These are phyloP conservation scores for Coleophora flavipennella DNA, from an alignment of 2,888 invertebrate species.

Conservation along the genomic window DNA sequence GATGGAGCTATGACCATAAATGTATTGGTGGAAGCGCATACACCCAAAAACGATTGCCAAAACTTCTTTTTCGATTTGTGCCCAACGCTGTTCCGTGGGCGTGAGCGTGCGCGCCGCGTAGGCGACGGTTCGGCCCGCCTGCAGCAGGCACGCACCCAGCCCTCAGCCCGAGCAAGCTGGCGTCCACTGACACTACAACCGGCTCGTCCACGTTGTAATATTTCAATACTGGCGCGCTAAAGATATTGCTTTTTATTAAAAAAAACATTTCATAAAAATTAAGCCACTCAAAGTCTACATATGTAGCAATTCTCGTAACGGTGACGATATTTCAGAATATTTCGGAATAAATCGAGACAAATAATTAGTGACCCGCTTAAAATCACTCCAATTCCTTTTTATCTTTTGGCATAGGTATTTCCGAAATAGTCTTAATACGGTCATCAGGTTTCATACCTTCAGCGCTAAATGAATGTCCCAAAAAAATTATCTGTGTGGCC, in stretches of 20 bases:
- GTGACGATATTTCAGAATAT: slow-evolving; percentile 4
- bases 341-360: slow-evolving; percentile 4
- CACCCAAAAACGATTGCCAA: slow-evolving; percentile 10
- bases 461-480: slow-evolving; percentile 4
- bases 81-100: slow-evolving; percentile 7
- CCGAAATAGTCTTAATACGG: neutral
- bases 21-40: slow-evolving; percentile 9
- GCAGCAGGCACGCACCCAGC: slow-evolving; percentile 10
- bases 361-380: slow-evolving; percentile 3
- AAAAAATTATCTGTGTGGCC: slow-evolving; percentile 2
- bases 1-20: slow-evolving; percentile 11
- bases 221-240: slow-evolving; percentile 6
- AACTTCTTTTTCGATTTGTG: slow-evolving; percentile 10
- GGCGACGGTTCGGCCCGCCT: slow-evolving; percentile 9
- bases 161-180: neutral
- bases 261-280: slow-evolving; percentile 3
- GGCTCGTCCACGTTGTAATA: slow-evolving; percentile 5
- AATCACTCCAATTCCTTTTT: slow-evolving; percentile 3
- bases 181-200: slow-evolving; percentile 10
- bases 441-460: slow-evolving; percentile 4
- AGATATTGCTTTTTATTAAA: slow-evolving; percentile 1
- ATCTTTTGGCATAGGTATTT: neutral
- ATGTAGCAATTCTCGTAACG: slow-evolving; percentile 6
- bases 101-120: slow-evolving; percentile 4
- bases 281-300: slow-evolving; percentile 5